Conservation (phyloP, 2,113 vertebrate genomes). For the Boulengeromyrus knoepffleri region DNA sequence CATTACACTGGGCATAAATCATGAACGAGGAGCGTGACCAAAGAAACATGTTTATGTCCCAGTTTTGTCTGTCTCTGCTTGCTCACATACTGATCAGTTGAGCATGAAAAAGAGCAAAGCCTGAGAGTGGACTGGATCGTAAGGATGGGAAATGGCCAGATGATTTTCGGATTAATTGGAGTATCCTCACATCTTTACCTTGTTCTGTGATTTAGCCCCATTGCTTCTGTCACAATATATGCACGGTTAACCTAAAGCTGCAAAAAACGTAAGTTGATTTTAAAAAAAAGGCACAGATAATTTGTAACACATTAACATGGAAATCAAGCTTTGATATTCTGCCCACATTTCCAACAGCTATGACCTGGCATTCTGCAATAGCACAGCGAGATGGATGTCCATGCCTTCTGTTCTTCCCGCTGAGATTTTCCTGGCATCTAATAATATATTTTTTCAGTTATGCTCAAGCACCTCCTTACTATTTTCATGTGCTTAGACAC, state of each 20-base stretch:
- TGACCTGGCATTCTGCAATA: not conserved
- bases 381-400: not conserved
- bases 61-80: not conserved
- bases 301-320: not conserved
- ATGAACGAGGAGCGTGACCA: not conserved
- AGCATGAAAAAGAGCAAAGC: not conserved
- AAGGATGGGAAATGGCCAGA: not conserved
- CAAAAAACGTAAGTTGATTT: not conserved
- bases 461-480: conserved; percentile 22
- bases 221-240: not conserved
- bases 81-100: not conserved
- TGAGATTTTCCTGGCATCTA: conserved; percentile 27
- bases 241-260: not conserved
- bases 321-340: not conserved
- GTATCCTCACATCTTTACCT: not conserved
- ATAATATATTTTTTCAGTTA: conserved; percentile 29
- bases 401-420: not conserved
- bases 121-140: not conserved
- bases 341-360: conserved; percentile 19
- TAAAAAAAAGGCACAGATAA: not conserved
- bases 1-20: not conserved
- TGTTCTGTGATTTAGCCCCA: not conserved
- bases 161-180: not conserved
- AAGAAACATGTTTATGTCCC: not conserved
- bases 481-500: conserved; percentile 18